Percentiles rank a stretch among this genome's conserved stretches.
phyloP scores from a whole-genome alignment of 2,888 invertebrate genomes.

The Dryadula phaetusa region DNA sequence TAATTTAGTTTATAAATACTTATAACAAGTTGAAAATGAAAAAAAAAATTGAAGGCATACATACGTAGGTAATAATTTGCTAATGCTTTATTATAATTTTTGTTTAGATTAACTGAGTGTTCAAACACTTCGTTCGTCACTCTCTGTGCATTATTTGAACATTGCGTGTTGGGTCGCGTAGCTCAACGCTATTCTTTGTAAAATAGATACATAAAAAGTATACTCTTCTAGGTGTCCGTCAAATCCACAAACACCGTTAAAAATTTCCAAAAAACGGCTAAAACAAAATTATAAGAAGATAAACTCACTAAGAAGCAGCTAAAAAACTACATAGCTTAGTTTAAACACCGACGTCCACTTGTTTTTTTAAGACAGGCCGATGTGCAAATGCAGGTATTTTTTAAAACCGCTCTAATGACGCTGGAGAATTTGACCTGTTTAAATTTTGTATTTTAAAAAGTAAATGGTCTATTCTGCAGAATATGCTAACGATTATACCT shows the following conservation, averaged over 20 bases:
- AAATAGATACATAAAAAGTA: neutral
- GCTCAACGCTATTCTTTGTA: too few relatives aligned
- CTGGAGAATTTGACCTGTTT: neutral
- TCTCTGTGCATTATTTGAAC: too few relatives aligned
- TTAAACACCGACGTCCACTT: slow-evolving; percentile 8
- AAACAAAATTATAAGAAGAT: slow-evolving; percentile 24
- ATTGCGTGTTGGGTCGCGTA: too few relatives aligned
- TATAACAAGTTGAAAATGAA: too few relatives aligned
- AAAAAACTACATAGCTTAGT: slow-evolving; percentile 8
- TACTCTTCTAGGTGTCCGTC: neutral
- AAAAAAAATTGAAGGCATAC: too few relatives aligned
- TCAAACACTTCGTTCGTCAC: too few relatives aligned
- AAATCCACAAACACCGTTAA: neutral
- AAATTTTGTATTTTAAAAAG: slow-evolving; percentile 9
- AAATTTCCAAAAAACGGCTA: slow-evolving; percentile 27
- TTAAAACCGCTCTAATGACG: slow-evolving; percentile 17
- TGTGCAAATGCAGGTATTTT: slow-evolving; percentile 23
- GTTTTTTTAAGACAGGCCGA: slow-evolving; percentile 23
- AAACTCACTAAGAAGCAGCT: slow-evolving; percentile 16
- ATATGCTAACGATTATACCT: neutral
- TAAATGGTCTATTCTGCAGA: neutral
- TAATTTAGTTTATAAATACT: too few relatives aligned
- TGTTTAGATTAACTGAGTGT: too few relatives aligned
- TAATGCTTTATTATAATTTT: too few relatives aligned
- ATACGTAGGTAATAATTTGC: too few relatives aligned